phyloP scores from a whole-genome alignment of 1,140 invertebrate species.

The Drosophila burlai region DNA sequence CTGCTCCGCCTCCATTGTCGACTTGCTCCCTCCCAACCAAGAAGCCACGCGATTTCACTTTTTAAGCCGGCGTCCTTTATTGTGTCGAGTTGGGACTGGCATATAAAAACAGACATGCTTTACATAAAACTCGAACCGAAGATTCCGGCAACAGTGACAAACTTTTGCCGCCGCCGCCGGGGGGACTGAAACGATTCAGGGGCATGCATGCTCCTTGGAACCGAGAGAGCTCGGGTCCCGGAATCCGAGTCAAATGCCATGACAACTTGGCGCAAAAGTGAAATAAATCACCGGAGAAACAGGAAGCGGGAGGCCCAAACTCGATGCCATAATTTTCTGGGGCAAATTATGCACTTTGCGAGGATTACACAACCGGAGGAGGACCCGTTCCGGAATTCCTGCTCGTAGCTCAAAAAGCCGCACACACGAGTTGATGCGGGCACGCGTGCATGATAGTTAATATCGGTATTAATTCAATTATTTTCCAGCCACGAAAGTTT shows the following conservation, averaged over 20 bases:
- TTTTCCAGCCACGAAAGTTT: slow-evolving; percentile 14
- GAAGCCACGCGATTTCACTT: slow-evolving; percentile 33
- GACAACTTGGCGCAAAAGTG: slow-evolving; percentile 72
- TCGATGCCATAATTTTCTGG: slow-evolving; percentile 58
- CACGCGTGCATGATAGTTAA: slow-evolving; percentile 51
- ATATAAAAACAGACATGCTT: slow-evolving; percentile 58
- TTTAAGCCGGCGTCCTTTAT: slow-evolving; percentile 37
- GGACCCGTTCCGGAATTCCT: not conserved
- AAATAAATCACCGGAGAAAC: slow-evolving; percentile 74
- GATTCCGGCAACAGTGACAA: slow-evolving; percentile 59
- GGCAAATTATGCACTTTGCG: slow-evolving; percentile 74
- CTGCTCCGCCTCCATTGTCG: slow-evolving; percentile 13
- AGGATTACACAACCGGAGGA: slow-evolving; percentile 35
- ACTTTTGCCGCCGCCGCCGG: slow-evolving; percentile 32
- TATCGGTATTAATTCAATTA: slow-evolving; percentile 37
- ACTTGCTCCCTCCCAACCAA: not conserved
- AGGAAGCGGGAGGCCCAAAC: slow-evolving; percentile 35
- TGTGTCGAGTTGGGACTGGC: slow-evolving; percentile 38
- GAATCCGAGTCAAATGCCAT: slow-evolving; percentile 66
- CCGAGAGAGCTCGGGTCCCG: not conserved
- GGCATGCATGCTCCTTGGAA: slow-evolving; percentile 17
- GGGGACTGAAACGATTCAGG: slow-evolving; percentile 42
- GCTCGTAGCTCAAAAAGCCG: not conserved
- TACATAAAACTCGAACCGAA: slow-evolving; percentile 60
- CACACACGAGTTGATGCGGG: slow-evolving; percentile 24